Percentiles rank a stretch among this genome's conserved stretches.
Evolutionary conservation across 2,113 vertebrate species (phyloP).

Genomic region (Saccopteryx bilineata): DNA sequence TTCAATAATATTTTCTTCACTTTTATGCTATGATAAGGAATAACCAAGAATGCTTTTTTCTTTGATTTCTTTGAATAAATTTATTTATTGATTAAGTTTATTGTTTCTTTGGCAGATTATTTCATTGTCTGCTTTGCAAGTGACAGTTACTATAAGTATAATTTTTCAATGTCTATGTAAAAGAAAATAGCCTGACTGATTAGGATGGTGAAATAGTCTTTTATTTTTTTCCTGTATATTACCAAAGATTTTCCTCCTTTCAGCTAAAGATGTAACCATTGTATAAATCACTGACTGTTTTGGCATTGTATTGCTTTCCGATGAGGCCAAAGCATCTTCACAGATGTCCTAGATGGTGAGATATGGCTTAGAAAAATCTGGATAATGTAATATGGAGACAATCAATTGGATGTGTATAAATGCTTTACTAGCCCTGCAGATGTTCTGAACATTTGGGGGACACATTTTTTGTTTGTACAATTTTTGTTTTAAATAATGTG

Average conservation of each 20-base stretch:
- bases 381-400: not conserved
- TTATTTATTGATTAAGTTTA: not conserved
- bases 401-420: not conserved
- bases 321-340: not conserved
- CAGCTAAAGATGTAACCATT: not conserved
- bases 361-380: not conserved
- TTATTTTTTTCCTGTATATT: not conserved
- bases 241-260: not conserved
- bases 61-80: slow-evolving; percentile 20
- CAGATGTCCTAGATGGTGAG: not conserved
- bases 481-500: not conserved
- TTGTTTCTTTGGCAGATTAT: not conserved
- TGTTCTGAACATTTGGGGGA: not conserved
- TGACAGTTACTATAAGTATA: not conserved
- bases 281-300: not conserved
- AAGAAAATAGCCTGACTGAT: not conserved
- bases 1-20: not conserved
- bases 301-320: not conserved
- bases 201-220: not conserved
- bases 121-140: not conserved
- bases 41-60: not conserved
- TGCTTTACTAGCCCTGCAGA: slow-evolving; percentile 2
- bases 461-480: not conserved
- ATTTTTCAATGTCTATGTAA: not conserved
- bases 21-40: not conserved